Base-by-base conservation (phyloP, 2,888 invertebrate genomes). In the Drosophila limbata region DNA sequence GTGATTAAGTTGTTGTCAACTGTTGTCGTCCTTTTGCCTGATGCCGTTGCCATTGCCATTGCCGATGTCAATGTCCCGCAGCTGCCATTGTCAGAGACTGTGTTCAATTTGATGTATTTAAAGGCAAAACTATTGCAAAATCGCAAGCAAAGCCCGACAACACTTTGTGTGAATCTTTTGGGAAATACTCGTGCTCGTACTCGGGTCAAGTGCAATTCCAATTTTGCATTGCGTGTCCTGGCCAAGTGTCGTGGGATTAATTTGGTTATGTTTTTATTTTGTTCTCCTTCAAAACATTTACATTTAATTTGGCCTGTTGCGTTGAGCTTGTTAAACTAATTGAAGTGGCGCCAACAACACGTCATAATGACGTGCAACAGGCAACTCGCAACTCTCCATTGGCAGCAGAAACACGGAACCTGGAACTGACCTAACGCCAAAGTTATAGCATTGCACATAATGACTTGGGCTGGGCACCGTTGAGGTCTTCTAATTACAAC, bases 401-500 rank as follows among this genome's bases (percentile, higher is more conserved):
- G 44, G 59, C 21, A 47, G 19, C 19, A 39, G 45, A 33, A 37
- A 51, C 15, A 21, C 35, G 33, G 11, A 4, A 37, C 55, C 71
- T 59, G 65, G 37, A 73, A 31, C 68, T 62, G 48, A 72, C 45
- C 64, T 21, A 19, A n/a, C n/a, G 50, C n/a, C 33, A 44, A 42
- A n/a, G 42, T 15, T 37, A 9, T 5, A 45, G n/a, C 28, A 40
- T 52, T 66, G 66, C 66, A 67, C 50, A 67, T 62, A 55, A 67
- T 62, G 62, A 37, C 40, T 21, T 55, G 52, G 25, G 48, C 15
- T 48, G 56, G 44, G 25, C 35, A 57, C 42, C 37, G 61, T 59
- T 88, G 87, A 86, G 90, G 89, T 88, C 89, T 77, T 88, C 84
- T 85, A 85, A 85, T 85, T 85, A 90, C 90, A 78, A 51, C 84